These are phyloP conservation scores for Bombus affinis DNA, from an alignment of 1,140 invertebrate genomes.

Conservation along the genomic window DNA sequence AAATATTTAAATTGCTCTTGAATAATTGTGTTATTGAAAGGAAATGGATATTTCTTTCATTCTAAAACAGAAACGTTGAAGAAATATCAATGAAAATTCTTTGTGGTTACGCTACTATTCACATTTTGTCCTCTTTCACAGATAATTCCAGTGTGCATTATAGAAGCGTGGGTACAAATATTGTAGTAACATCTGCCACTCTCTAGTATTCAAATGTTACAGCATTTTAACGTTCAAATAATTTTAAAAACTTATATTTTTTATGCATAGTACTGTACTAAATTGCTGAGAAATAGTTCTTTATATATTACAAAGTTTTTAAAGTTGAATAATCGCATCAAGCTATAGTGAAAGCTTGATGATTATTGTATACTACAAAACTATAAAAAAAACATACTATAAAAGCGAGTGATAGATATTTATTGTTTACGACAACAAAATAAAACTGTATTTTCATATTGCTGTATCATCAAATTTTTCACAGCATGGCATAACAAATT, in stretches of 20 bases:
- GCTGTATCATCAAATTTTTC: slow-evolving; percentile 65
- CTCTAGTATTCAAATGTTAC: slow-evolving; percentile 37
- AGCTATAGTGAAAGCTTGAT: slow-evolving; percentile 30
- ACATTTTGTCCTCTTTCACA: slow-evolving; percentile 30
- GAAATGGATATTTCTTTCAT: slow-evolving; percentile 8
- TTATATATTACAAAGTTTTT: slow-evolving; percentile 47
- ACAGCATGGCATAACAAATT: slow-evolving; percentile 44
- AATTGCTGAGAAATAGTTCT: slow-evolving; percentile 51
- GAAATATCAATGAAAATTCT: not conserved
- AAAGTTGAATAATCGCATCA: slow-evolving; percentile 36
- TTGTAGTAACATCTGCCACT: slow-evolving; percentile 41
- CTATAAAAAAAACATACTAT: slow-evolving; percentile 36
- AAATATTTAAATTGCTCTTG: slow-evolving; percentile 26
- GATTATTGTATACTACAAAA: slow-evolving; percentile 57
- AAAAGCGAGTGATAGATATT: slow-evolving; percentile 54
- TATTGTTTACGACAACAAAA: slow-evolving; percentile 60
- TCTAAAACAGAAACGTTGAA: not conserved
- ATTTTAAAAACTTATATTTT: slow-evolving; percentile 52
- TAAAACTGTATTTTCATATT: slow-evolving; percentile 72
- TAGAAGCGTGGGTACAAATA: slow-evolving; percentile 30
- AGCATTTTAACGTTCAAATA: slow-evolving; percentile 36
- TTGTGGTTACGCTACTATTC: slow-evolving; percentile 38
- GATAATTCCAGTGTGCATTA: slow-evolving; percentile 44
- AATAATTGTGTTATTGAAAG: not conserved
- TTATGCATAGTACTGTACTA: slow-evolving; percentile 42